Percentiles rank a stretch among this genome's conserved stretches.
Evolutionary conservation across 2,888 invertebrate species (phyloP).

Genomic region (Pemphredon lugubris): DNA sequence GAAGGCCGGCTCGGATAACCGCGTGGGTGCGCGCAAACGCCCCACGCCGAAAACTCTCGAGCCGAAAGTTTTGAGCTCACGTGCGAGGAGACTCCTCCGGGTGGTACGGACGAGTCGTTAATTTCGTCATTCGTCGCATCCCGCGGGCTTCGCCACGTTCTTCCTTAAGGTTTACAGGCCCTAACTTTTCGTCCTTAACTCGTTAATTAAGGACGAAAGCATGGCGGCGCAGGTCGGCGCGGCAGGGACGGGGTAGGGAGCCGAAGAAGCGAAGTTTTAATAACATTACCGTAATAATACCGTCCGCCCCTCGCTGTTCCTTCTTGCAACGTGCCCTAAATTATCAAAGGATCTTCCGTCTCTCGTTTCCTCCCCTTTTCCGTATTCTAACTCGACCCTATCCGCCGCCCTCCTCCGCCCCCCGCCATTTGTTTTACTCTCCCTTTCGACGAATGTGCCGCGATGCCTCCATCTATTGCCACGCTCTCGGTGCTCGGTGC

Average conservation of each 20-base stretch:
- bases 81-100: slow-evolving; percentile 49
- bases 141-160: slow-evolving; percentile 65
- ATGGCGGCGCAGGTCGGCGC: slow-evolving; percentile 52
- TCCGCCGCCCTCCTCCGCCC: slow-evolving; percentile 2
- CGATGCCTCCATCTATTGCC: too few relatives aligned
- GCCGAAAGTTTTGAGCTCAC: slow-evolving; percentile 59
- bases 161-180: slow-evolving; percentile 72
- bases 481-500: slow-evolving; percentile 18
- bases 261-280: slow-evolving; percentile 70
- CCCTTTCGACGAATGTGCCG: slow-evolving; percentile 44
- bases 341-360: slow-evolving; percentile 68
- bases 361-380: slow-evolving; percentile 19
- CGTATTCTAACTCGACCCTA: neutral
- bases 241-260: slow-evolving; percentile 36
- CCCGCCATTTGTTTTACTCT: slow-evolving; percentile 39
- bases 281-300: slow-evolving; percentile 74
- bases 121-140: slow-evolving; percentile 71
- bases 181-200: slow-evolving; percentile 73
- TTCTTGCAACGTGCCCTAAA: slow-evolving; percentile 63
- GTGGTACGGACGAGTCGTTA: slow-evolving; percentile 68
- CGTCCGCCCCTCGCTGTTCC: slow-evolving; percentile 54
- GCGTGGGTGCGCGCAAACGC: slow-evolving; percentile 4
- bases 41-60: slow-evolving; percentile 42
- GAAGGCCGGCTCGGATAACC: slow-evolving; percentile 17
- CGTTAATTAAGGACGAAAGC: slow-evolving; percentile 73